Percentiles rank a stretch among this genome's conserved stretches.
Conservation (phyloP, 2,888 invertebrate genomes). For the Monoplex corrugatus region DNA sequence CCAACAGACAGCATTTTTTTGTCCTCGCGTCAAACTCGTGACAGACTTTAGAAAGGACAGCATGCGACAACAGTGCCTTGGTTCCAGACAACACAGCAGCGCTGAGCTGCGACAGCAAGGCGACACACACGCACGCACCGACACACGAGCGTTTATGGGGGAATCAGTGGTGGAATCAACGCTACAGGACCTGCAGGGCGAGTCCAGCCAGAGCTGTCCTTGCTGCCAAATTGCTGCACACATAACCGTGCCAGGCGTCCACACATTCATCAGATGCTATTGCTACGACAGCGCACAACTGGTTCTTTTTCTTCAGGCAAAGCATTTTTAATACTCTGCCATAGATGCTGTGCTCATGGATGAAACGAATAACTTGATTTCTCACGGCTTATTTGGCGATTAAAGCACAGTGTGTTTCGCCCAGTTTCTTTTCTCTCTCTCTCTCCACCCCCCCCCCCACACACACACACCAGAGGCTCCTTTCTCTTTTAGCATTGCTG, state of each 20-base stretch:
- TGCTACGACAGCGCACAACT: too few relatives aligned
- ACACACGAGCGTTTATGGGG: too few relatives aligned
- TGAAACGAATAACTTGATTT: too few relatives aligned
- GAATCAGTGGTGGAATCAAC: neutral
- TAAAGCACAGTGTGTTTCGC: too few relatives aligned
- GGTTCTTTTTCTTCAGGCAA: too few relatives aligned
- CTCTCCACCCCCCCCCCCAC: neutral
- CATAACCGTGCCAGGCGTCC: too few relatives aligned
- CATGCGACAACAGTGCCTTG: neutral
- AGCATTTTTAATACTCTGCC: too few relatives aligned
- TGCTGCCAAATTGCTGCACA: constrained; percentile 3
- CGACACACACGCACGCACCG: too few relatives aligned
- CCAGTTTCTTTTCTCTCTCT: neutral
- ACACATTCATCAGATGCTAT: too few relatives aligned
- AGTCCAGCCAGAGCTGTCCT: neutral
- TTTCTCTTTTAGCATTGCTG: too few relatives aligned
- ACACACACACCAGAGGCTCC: neutral
- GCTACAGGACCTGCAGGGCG: neutral
- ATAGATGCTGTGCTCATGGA: too few relatives aligned
- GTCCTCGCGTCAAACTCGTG: neutral
- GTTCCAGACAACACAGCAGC: neutral
- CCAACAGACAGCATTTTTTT: neutral
- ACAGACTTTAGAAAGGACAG: neutral
- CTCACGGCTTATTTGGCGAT: too few relatives aligned
- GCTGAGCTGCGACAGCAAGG: neutral